A percentile compares a stretch with the other conserved stretches of the same genome.
These are phyloP conservation scores for Pseudomyrmex gracilis DNA, from an alignment of 1,140 invertebrate species.

Conservation along the genomic window DNA sequence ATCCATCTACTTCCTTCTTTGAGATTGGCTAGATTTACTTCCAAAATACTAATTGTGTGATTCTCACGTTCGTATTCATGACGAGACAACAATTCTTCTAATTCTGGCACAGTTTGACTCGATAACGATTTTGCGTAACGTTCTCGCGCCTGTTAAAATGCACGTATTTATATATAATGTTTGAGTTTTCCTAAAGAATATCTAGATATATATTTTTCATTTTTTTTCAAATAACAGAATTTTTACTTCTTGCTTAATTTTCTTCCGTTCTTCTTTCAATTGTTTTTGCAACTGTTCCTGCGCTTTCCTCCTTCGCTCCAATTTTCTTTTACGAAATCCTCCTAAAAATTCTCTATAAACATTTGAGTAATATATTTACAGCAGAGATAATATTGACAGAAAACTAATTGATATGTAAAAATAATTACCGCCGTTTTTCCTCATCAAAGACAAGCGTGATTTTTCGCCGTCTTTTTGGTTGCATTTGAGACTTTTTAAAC, in stretches of 20 bases:
- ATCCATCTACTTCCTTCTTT: constrained; percentile 89
- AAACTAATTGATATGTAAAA: constrained; percentile 2
- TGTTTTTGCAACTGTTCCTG: constrained; percentile 89
- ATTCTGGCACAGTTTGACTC: constrained; percentile 88
- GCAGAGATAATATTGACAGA: not conserved
- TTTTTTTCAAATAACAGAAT: not conserved
- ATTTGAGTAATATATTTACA: constrained; percentile 34
- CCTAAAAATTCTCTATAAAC: constrained; percentile 89
- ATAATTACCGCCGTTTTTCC: constrained; percentile 86
- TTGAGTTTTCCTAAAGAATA: not conserved
- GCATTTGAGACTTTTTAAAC: constrained; percentile 51
- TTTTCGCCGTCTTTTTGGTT: constrained; percentile 83
- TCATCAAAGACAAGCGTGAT: constrained; percentile 87
- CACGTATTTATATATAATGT: not conserved
- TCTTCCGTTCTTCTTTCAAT: constrained; percentile 91
- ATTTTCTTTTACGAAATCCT: constrained; percentile 92
- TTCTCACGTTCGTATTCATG: constrained; percentile 90
- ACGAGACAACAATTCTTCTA: constrained; percentile 88
- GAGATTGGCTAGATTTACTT: constrained; percentile 89
- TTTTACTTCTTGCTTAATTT: constrained; percentile 89
- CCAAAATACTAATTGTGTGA: constrained; percentile 91
- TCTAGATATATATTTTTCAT: not conserved
- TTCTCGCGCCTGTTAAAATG: constrained; percentile 86
- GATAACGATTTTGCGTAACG: constrained; percentile 88
- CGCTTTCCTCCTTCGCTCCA: constrained; percentile 90